phyloP scores from a whole-genome alignment of 1,140 invertebrate genomes.

The Macrostomum lignano region DNA sequence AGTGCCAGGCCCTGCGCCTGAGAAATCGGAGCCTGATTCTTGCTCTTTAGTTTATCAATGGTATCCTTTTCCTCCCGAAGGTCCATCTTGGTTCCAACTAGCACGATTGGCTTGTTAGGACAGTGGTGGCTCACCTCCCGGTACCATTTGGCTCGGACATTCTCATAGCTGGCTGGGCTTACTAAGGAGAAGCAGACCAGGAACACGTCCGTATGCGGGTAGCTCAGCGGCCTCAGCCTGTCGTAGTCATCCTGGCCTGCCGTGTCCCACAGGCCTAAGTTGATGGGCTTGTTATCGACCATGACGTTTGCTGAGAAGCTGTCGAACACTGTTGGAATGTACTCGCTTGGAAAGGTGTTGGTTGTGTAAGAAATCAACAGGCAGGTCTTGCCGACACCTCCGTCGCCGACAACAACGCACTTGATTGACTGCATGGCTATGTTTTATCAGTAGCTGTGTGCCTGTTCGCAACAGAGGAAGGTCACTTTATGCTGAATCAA shows the following conservation, averaged over 20 bases:
- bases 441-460: no score
- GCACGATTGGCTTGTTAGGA: slow-evolving; percentile 30
- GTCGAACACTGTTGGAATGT: slow-evolving; percentile 5
- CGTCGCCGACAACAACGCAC: slow-evolving; percentile 4
- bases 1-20: slow-evolving; percentile 48
- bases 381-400: slow-evolving; percentile 3
- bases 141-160: slow-evolving; percentile 13
- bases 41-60: slow-evolving; percentile 6
- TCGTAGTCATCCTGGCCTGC: slow-evolving; percentile 50
- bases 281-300: slow-evolving; percentile 89
- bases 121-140: slow-evolving; percentile 31
- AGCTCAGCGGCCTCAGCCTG: slow-evolving; percentile 63
- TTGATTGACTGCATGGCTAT: no score
- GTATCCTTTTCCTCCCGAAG: slow-evolving; percentile 32
- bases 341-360: background rate
- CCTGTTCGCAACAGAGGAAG: no score
- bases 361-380: background rate
- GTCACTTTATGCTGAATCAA: no score
- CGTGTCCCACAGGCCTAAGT: slow-evolving; percentile 37
- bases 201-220: slow-evolving; percentile 48
- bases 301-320: slow-evolving; percentile 72
- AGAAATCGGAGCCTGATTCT: slow-evolving; percentile 9
- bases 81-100: slow-evolving; percentile 39
- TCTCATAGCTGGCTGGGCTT: slow-evolving; percentile 3
- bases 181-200: slow-evolving; percentile 7